Evolutionary conservation across 2,113 vertebrate species (phyloP).

Genomic region (Patagioenas fasciata): DNA sequence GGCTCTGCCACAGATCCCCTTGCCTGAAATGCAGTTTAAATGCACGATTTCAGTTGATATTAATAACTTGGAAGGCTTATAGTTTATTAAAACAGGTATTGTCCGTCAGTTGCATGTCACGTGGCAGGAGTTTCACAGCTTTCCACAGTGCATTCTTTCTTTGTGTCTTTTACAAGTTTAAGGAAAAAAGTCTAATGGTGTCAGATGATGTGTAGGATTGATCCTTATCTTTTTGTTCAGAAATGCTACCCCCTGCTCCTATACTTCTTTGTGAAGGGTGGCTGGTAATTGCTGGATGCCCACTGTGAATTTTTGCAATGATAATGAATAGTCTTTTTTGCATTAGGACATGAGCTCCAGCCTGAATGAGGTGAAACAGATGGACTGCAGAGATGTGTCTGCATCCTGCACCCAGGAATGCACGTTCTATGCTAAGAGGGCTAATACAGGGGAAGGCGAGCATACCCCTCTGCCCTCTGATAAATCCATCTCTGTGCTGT

Average conservation of each 20-base stretch:
- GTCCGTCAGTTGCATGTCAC: not conserved
- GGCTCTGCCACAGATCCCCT: not conserved
- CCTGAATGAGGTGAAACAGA: not conserved
- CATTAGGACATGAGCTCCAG: not conserved
- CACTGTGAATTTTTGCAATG: not conserved
- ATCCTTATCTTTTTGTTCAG: not conserved
- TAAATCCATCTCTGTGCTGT: not conserved
- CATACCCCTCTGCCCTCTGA: not conserved
- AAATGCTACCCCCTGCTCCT: fast-evolving
- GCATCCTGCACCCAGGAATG: not conserved
- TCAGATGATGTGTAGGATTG: not conserved
- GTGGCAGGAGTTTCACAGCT: not conserved
- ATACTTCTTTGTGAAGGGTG: not conserved
- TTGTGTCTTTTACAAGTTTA: not conserved
- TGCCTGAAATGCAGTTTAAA: not conserved
- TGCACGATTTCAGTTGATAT: not conserved
- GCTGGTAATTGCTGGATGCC: not conserved
- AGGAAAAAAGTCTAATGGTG: not conserved
- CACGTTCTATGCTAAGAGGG: not conserved
- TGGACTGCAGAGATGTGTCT: not conserved
- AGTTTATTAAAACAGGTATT: not conserved
- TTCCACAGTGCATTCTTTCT: not conserved
- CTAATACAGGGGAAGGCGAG: not conserved
- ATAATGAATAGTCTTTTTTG: not conserved
- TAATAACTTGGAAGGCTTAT: not conserved